Conservation (phyloP, 2,888 invertebrate species). For the Sepioteuthis lessoniana region DNA sequence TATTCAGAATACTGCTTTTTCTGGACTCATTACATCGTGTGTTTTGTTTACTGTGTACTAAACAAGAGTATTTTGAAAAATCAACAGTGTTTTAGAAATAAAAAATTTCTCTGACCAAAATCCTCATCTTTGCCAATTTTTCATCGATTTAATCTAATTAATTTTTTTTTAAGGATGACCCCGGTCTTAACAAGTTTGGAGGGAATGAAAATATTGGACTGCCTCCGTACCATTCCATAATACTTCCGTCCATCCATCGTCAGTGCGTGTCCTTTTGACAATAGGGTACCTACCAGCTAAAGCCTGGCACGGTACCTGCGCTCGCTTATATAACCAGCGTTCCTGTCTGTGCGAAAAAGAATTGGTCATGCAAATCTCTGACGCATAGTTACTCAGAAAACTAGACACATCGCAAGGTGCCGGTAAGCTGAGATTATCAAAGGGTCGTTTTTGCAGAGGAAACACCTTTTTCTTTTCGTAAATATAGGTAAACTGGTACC, state of each 20-base stretch:
- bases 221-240: constrained; percentile 35
- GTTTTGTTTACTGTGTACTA: no score
- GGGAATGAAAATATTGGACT: constrained; percentile 25
- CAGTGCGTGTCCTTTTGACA: not conserved
- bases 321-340: constrained; percentile 34
- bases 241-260: constrained; percentile 35
- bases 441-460: constrained; percentile 55
- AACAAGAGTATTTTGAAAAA: no score
- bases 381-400: constrained; percentile 37
- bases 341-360: constrained; percentile 40
- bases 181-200: not conserved
- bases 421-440: constrained; percentile 54
- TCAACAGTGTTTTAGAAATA: no score
- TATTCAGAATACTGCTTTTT: no score
- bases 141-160: no score
- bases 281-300: not conserved
- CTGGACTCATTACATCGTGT: no score
- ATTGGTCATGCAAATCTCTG: not conserved
- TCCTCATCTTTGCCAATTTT: no score
- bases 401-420: constrained; percentile 53
- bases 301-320: not conserved
- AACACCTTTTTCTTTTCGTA: constrained; percentile 53
- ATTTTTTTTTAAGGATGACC: no score
- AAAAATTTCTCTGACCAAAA: no score
- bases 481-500: constrained; percentile 50